Evolutionary conservation across 2,888 invertebrate species (phyloP).

Genomic region (Sminthurides aquaticus): DNA sequence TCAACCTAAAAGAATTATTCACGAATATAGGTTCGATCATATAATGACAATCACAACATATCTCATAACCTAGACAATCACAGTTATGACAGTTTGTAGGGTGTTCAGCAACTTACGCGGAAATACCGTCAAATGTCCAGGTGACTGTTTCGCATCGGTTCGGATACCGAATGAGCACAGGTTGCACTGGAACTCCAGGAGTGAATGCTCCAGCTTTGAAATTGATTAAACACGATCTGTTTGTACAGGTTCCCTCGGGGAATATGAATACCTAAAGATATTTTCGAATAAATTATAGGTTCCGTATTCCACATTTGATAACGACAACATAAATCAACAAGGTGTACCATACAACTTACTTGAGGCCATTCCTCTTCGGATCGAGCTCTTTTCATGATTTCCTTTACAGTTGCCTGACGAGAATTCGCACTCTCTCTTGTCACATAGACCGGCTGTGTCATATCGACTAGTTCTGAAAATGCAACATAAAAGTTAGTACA

Average conservation of each 20-base stretch:
- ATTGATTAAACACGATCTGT: slow-evolving; percentile 68
- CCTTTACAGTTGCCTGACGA: slow-evolving; percentile 77
- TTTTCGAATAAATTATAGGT: not conserved
- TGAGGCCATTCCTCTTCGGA: slow-evolving; percentile 85
- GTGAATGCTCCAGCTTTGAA: slow-evolving; percentile 71
- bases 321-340: no score
- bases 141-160: slow-evolving; percentile 82
- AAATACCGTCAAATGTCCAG: slow-evolving; percentile 93
- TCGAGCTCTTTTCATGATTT: slow-evolving; percentile 75
- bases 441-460: slow-evolving; percentile 91
- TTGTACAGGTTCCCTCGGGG: slow-evolving; percentile 94
- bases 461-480: slow-evolving; percentile 73
- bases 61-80: no score
- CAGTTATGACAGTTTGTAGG: not conserved
- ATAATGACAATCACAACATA: not conserved
- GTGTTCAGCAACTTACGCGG: slow-evolving; percentile 65
- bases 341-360: slow-evolving; percentile 48
- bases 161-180: slow-evolving; percentile 82
- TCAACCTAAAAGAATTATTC: slow-evolving; percentile 54
- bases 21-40: not conserved
- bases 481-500: not conserved
- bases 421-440: slow-evolving; percentile 89
- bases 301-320: not conserved
- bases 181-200: slow-evolving; percentile 91
- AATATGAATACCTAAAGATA: slow-evolving; percentile 58